These are phyloP conservation scores for Astur gentilis DNA, from an alignment of 2,113 vertebrate species.

Conservation along the genomic window DNA sequence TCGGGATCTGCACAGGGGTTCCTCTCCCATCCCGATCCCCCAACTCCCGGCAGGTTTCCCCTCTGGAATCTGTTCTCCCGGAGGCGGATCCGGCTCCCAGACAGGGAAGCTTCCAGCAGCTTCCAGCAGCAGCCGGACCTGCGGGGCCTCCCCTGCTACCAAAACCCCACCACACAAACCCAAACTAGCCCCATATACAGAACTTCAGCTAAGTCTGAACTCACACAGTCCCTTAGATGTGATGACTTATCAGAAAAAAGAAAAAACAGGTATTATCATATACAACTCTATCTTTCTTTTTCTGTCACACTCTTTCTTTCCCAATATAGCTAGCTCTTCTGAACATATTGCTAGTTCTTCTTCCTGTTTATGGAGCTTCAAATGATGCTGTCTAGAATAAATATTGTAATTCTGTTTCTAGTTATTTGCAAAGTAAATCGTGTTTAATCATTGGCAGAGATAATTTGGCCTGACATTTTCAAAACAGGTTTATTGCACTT, in stretches of 20 bases:
- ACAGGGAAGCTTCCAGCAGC: too few species aligned
- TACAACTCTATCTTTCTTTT: not conserved
- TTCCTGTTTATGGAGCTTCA: not conserved
- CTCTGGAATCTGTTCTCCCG: too few species aligned
- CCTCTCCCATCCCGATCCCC: too few species aligned
- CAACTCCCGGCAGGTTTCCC: too few species aligned
- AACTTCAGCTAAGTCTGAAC: not conserved
- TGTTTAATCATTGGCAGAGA: conserved; percentile 58
- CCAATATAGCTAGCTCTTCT: not conserved
- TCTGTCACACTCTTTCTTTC: not conserved
- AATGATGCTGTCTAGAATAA: conserved; percentile 42
- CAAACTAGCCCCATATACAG: too few species aligned
- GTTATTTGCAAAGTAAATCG: conserved; percentile 66
- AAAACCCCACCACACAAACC: too few species aligned
- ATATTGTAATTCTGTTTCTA: conserved; percentile 48
- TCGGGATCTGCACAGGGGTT: too few species aligned
- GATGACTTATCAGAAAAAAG: not conserved
- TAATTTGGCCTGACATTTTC: conserved; percentile 64
- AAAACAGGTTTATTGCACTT: conserved; percentile 64
- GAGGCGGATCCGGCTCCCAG: too few species aligned
- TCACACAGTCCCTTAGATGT: not conserved
- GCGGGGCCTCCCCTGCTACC: too few species aligned
- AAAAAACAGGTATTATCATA: not conserved
- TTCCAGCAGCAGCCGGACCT: too few species aligned
- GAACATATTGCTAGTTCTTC: not conserved